Base-by-base conservation (phyloP, 64 coral and sea anemone species). In the Stichodactyla helianthus region DNA sequence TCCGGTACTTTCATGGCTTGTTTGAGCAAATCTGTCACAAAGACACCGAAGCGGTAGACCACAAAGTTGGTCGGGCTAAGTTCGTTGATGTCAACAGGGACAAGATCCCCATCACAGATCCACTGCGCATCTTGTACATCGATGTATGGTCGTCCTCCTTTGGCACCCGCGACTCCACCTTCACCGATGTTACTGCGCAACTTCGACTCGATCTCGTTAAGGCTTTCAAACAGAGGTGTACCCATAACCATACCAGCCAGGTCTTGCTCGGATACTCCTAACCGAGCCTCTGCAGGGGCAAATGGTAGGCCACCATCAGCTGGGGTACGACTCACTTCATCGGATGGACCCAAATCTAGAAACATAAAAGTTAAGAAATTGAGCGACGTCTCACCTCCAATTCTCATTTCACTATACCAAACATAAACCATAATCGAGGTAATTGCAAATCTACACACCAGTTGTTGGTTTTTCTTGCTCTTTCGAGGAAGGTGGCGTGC, bases 61-160 rank as follows among this genome's bases (percentile, higher is more conserved):
- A 99, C 97, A 59, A 99, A 99, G 68, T 99, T 95, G 6, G 97
- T 90, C 4, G 97, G 97, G 28, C 88, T 89, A 14, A 99, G 93
- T 54, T 99, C 90, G 35, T 99, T 99, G 26, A 99, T 99, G 50
- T 99, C 97, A 17, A 95, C 93, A 6, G 97, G 97, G 0, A 95
- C 88, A 55, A 99, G 54, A 77, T 99, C 97, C 19, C 97, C 97
- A 10, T 83, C 78, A 85, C 97, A 99, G 9, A 95, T 52, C 97
- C 97, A 99, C 76, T 99, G 97, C 10, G 97, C 97, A 78, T 99
- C 97, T 62, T 99, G 94, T 22, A 99, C 61, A 78, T 99, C 97
- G 26, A 99, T 99, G 62, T 99, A 99, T 11, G 97, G 85, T 19
- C 77, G 71, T 10, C 93, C 93, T 27, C 91, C 87, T 23, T 84